Base-by-base conservation (phyloP, 2,888 invertebrate genomes). In the Zeuzera pyrina region DNA sequence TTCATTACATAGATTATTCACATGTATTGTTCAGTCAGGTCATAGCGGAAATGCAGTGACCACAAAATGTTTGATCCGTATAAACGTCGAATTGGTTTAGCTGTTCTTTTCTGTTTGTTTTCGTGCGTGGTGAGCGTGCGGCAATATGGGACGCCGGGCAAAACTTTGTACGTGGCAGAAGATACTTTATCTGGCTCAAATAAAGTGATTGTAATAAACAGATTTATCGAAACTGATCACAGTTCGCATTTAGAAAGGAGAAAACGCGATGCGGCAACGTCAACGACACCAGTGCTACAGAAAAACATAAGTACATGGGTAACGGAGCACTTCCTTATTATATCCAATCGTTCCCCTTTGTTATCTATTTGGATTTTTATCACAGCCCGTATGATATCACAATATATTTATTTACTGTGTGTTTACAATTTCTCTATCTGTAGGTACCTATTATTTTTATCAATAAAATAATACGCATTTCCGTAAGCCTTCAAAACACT, bases 251-350 rank as follows among this genome's bases (percentile, higher is more conserved):
- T 56, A 35, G 65, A 60, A 52, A 71, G 83, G 47, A 57, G 56
- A 53, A 78, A 76, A 66, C 73, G 83, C 27, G 71, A 77, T 60
- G 67, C 68, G 32, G 44, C 68, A 22, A 50, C 63, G 33, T 42
- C 69, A 41, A 54, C 70, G 39, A 47, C 67, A 40, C 60, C 71
- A 34, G 48, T 52, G 23, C 43, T 60, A 34, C 53, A 59, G 47
- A 74, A 67, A 62, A 81, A 79, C 49, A 73, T 78, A 40, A 83
- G 71, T 65, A 78, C 79, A 58, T 81, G 81, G 84, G 84, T 84
- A 76, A 72, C 47, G 43, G 52, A 47, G 36, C 39, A 56, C 61
- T 61, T 70, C 65, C 64, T 65, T 60, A 63, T 67, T 69, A 64
- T 43, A 48, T 52, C 49, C 38, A 39, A 49, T 55, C 45, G 22